Percentiles rank a stretch among this genome's conserved stretches.
phyloP scores from a whole-genome alignment of 1,140 invertebrate genomes.

The Epicauta chinensis region DNA sequence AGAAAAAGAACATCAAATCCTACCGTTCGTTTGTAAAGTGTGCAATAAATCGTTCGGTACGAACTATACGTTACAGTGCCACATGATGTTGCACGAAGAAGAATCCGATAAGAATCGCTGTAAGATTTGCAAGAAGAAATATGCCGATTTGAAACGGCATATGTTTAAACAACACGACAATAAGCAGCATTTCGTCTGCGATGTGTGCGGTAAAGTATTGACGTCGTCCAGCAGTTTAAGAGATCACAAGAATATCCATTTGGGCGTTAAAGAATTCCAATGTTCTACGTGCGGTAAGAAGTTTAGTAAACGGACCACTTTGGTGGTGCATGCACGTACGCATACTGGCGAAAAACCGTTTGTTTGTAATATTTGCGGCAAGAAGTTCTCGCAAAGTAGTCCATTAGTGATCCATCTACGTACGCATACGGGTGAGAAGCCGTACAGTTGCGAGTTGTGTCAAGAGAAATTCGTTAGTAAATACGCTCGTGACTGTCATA shows the following conservation, averaged over 20 bases:
- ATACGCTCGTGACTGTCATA: background rate
- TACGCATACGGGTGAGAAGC: conserved; percentile 47
- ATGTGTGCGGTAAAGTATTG: conserved; percentile 71
- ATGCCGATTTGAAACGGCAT: too few relatives aligned
- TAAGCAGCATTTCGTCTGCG: conserved; percentile 39
- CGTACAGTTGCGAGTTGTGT: conserved; percentile 44
- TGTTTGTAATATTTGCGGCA: conserved; percentile 15
- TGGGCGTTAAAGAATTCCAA: conserved; percentile 62
- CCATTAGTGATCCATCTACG: conserved; percentile 37
- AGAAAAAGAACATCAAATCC: background rate
- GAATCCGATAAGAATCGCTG: background rate
- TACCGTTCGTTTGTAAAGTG: conserved; percentile 17
- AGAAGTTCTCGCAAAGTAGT: conserved; percentile 23
- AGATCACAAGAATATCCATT: conserved; percentile 61
- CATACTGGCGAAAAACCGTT: conserved; percentile 19
- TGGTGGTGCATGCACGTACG: conserved; percentile 8
- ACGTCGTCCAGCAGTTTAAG: conserved; percentile 58
- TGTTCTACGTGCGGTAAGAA: conserved; percentile 60
- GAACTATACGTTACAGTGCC: conserved; percentile 5
- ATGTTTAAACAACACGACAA: too few relatives aligned
- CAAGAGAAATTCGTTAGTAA: conserved; percentile 24
- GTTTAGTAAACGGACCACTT: conserved; percentile 38
- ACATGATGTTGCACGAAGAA: conserved; percentile 13
- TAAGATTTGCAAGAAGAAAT: too few relatives aligned
- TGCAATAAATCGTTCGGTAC: conserved; percentile 16